These are phyloP conservation scores for Nebria ingens DNA, from an alignment of 1,140 invertebrate species.

Conservation along the genomic window DNA sequence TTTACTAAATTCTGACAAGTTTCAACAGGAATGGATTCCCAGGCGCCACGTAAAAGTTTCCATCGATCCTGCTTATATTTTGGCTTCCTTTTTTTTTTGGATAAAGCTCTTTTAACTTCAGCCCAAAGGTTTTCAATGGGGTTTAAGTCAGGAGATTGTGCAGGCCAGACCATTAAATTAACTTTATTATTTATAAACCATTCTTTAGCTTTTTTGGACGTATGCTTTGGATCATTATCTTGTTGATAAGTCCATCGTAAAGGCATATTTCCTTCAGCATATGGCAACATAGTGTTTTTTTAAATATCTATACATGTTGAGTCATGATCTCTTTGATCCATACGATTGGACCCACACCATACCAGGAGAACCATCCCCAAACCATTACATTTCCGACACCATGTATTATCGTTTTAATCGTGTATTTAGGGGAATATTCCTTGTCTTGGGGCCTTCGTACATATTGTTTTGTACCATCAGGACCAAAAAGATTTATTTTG, in stretches of 20 bases:
- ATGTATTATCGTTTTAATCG: conserved; percentile 22
- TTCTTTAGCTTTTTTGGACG: conserved; percentile 15
- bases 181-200: conserved; percentile 17
- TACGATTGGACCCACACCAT: conserved; percentile 18
- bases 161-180: conserved; percentile 24
- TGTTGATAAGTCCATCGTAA: conserved; percentile 22
- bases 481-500: conserved; percentile 15
- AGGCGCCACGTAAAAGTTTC: too few species aligned
- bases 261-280: conserved; percentile 22
- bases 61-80: too few species aligned
- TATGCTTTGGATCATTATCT: conserved; percentile 28
- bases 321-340: conserved; percentile 20
- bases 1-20: too few species aligned
- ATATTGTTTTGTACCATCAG: conserved; percentile 14
- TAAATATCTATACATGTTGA: conserved; percentile 20
- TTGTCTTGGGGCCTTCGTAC: conserved; percentile 15
- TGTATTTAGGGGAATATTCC: conserved; percentile 16
- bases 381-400: conserved; percentile 20
- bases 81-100: too few species aligned
- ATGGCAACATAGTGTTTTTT: conserved; percentile 20
- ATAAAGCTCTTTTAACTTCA: neutral
- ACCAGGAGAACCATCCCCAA: conserved; percentile 21
- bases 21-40: too few species aligned
- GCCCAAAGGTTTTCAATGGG: conserved; percentile 28
- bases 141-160: conserved; percentile 29